Evolutionary conservation across 2,888 invertebrate species (phyloP), one percentile per base, ranked within the genome.

Genomic region (Ormia ochracea): DNA sequence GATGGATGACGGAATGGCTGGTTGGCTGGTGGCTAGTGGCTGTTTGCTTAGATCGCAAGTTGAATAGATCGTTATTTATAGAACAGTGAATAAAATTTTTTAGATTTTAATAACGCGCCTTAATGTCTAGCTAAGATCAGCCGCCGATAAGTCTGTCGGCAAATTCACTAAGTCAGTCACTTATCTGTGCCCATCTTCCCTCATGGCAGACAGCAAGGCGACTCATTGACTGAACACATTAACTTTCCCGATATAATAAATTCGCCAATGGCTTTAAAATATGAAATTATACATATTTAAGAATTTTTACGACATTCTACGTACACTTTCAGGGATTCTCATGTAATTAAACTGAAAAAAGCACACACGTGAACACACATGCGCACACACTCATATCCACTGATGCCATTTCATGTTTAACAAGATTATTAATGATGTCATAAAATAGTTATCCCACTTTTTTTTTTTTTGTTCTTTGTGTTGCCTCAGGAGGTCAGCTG

Each of bases 351-450:
- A 76, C 76, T 69, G 38, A 26, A 23, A 58, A 31, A n/a, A n/a
- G n/a, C 41, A 38, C 5, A 14, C 26, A 12, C 17, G n/a, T n/a
- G n/a, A 12, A 14, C n/a, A 10, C 33, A 23, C 45, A 31, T 9
- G 2, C 33, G 10, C n/a, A 48, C 19, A 43, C 43, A 54, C 36
- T 48, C 28, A 26, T 23, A 33, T 31, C 19, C 10, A 54, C 36
- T 48, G 26, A 26, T 23, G 26, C 23, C 19, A 6, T 17, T 36
- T 69, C 56, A 58, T 74, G 63, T 1, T 58, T 66, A 69, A 76
- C 48, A 38, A 61, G 61, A 69, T 76, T 76, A 76, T 76, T 76
- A 76, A 76, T 76, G 76, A 76, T 76, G 61, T 59, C 50, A 41
- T 43, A 26, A 66, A 74, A 63, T 65, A 74, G 54, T 69, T 68